Evolutionary conservation across 2,113 vertebrate species (phyloP), one percentile per base, ranked within the genome.

Genomic region (Dasyurus viverrinus): DNA sequence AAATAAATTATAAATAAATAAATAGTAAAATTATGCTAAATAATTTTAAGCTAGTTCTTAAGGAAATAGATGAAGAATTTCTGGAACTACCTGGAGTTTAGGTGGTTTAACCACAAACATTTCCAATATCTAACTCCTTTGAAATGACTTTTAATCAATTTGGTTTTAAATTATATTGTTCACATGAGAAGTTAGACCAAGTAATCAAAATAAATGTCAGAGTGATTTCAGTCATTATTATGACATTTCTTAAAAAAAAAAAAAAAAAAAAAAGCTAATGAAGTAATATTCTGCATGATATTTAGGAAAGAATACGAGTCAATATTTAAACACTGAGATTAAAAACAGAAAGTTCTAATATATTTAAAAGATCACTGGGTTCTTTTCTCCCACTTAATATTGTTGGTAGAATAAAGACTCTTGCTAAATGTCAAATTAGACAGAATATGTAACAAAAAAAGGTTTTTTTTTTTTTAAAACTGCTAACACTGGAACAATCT

Each of bases 151-250:
- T 90, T 90, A 53, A 93, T 57, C 89, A 76, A 57, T 68, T 54
- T 91, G 19, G 8, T 93, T 93, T 89, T 92, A 84, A 90, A 92
- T 50, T 16, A 92, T 53, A 48, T 68, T 52, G 93, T 93, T 91
- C 47, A 55, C 26, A 26, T 68, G 25, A 94, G 14, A 7, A n/a
- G 50, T 22, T 89, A 93, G 27, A 52, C 96, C 53, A 4, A 54
- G 91, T 24, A 54, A 94, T 91, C 92, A 94, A 93, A 94, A 93
- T 92, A 94, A 94, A 94, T 47, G 36, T 95, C 90, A 95, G 91
- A 48, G 3, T 52, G 54, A 90, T 55, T 96, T 95, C 89, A 68
- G 54, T 84, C 53, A 90, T 2, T 25, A 90, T 25, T 90, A 14
- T 50, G 89, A 9, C 50, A 92, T 76, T 93, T 48, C 48, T 92